Percentiles rank a stretch among this genome's conserved stretches.
Conservation (phyloP, 2,797 vertebrate species). For the Furcifer pardalis region DNA sequence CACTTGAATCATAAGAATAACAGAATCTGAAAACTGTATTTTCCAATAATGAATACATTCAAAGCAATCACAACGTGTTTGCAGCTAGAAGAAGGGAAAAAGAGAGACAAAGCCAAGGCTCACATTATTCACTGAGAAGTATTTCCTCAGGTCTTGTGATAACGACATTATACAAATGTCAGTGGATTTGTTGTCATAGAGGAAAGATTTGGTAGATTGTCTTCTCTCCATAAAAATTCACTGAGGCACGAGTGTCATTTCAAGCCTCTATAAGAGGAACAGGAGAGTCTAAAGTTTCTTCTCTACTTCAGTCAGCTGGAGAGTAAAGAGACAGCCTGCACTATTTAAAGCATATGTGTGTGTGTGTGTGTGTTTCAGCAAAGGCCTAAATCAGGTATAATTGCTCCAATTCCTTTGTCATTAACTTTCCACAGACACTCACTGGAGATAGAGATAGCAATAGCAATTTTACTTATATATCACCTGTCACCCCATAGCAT, state of each 20-base stretch:
- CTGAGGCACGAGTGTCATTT: background rate
- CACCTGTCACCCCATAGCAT: too few relatives aligned
- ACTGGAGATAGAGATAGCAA: too few relatives aligned
- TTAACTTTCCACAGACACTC: too few relatives aligned
- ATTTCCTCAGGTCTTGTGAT: slow-evolving; percentile 52
- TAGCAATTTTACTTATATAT: too few relatives aligned
- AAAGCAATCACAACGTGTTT: slow-evolving; percentile 60
- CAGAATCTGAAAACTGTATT: slow-evolving; percentile 45
- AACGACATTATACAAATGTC: slow-evolving; percentile 46
- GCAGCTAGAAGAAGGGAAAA: slow-evolving; percentile 52
- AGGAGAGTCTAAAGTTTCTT: background rate
- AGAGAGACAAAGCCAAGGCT: slow-evolving; percentile 38
- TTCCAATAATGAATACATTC: slow-evolving; percentile 58
- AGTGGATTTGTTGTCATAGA: slow-evolving; percentile 16
- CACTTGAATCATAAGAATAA: slow-evolving; percentile 49
- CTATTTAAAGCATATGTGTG: background rate
- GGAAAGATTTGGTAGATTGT: background rate
- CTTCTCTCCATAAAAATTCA: background rate
- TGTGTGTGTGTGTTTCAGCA: background rate
- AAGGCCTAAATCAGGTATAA: background rate
- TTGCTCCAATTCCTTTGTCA: too few relatives aligned
- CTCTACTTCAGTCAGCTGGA: background rate
- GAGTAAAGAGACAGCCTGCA: background rate
- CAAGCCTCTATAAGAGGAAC: background rate
- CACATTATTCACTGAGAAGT: slow-evolving; percentile 62